A percentile compares a stretch with the other conserved stretches of the same genome.
Evolutionary conservation across 2,797 vertebrate species (phyloP).

Genomic region (Erithacus rubecula): DNA sequence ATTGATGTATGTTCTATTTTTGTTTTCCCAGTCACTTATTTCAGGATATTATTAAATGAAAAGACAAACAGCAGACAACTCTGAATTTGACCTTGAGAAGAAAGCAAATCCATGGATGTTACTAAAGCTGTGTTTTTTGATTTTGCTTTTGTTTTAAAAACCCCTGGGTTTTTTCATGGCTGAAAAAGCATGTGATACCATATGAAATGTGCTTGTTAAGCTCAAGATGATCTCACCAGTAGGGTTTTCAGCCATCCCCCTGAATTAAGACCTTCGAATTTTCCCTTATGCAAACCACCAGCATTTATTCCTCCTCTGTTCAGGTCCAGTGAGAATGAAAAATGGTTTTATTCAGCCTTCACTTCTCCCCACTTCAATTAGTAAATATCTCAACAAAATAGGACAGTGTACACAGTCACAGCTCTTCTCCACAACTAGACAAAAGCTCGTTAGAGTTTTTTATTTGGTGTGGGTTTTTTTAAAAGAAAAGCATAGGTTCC

Average conservation of each 20-base stretch:
- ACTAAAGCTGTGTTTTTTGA: not conserved
- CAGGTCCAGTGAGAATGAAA: not conserved
- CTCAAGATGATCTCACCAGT: not conserved
- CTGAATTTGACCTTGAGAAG: not conserved
- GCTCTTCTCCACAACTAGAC: not conserved
- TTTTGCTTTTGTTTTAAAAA: not conserved
- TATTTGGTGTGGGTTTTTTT: not conserved
- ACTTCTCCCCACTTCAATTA: not conserved
- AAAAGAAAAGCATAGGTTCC: not conserved
- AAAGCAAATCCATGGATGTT: not conserved
- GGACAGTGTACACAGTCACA: not conserved
- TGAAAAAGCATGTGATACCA: not conserved
- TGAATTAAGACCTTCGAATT: not conserved
- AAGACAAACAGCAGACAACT: not conserved
- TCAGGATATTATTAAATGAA: not conserved
- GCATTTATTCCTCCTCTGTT: not conserved
- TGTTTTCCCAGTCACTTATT: not conserved
- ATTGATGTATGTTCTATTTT: not conserved
- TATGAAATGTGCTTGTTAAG: not conserved
- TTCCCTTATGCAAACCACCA: not conserved
- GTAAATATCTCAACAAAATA: not conserved
- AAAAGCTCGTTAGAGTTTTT: not conserved
- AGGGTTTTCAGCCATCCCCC: not conserved
- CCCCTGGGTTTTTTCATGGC: not conserved
- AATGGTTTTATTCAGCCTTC: not conserved